These are phyloP conservation scores for Aphaenogaster floridana DNA, from an alignment of 1,140 invertebrate genomes.

Conservation along the genomic window DNA sequence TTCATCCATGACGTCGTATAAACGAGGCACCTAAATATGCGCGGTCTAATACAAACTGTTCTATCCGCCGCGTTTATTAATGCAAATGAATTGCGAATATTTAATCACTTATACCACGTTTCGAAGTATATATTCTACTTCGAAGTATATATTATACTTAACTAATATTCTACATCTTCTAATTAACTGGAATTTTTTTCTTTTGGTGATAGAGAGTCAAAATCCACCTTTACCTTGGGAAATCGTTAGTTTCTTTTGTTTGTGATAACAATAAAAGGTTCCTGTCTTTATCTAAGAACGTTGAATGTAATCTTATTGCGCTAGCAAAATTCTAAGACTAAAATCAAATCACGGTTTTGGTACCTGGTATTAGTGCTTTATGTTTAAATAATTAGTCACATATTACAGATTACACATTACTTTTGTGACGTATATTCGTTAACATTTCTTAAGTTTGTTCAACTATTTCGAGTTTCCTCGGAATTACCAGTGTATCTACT, in stretches of 20 bases:
- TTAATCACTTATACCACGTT: slow-evolving; percentile 30
- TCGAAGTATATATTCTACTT: neutral
- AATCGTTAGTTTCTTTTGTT: neutral
- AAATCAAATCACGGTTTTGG: neutral
- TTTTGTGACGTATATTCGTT: neutral
- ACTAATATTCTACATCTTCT: slow-evolving; percentile 7
- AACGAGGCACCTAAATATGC: slow-evolving; percentile 56
- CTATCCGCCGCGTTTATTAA: slow-evolving; percentile 44
- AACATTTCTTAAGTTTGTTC: neutral
- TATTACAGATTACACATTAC: neutral
- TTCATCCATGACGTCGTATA: slow-evolving; percentile 58
- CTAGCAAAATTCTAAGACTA: neutral
- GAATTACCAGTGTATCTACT: neutral
- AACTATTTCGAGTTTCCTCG: neutral
- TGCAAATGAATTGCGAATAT: slow-evolving; percentile 47
- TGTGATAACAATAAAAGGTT: neutral
- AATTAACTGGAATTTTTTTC: neutral
- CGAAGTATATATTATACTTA: neutral
- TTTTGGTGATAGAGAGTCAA: neutral
- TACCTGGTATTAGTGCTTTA: neutral
- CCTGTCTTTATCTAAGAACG: neutral
- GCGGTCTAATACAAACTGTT: slow-evolving; percentile 48
- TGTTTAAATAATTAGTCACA: neutral
- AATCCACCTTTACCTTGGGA: neutral
- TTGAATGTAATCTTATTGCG: neutral